Evolutionary conservation across 2,113 vertebrate genomes (phyloP).

Genomic region (Mionectes macconnelli): DNA sequence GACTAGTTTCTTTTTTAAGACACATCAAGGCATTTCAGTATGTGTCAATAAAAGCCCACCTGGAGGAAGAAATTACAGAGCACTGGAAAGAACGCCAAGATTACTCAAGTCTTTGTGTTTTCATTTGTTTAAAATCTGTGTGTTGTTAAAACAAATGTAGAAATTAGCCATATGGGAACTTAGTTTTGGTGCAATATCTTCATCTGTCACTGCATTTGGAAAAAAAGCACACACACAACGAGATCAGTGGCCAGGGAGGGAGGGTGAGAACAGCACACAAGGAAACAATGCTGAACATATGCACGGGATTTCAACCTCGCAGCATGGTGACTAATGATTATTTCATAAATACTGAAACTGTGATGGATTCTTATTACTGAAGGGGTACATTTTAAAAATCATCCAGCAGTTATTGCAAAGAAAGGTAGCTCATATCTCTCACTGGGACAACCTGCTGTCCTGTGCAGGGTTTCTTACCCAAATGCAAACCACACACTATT

Average conservation of each 20-base stretch:
- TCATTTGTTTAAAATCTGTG: slow-evolving; percentile 75
- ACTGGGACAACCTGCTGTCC: slow-evolving; percentile 25
- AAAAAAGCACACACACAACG: background rate
- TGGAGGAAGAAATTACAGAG: slow-evolving; percentile 61
- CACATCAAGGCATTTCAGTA: slow-evolving; percentile 50
- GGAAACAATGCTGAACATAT: slow-evolving; percentile 70
- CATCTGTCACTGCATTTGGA: slow-evolving; percentile 76
- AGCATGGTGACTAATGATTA: slow-evolving; percentile 73
- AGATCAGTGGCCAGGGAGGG: slow-evolving; percentile 58
- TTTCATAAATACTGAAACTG: slow-evolving; percentile 67
- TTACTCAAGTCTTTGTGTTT: slow-evolving; percentile 68
- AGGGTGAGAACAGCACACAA: slow-evolving; percentile 59
- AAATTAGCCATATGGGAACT: slow-evolving; percentile 80
- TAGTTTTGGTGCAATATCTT: slow-evolving; percentile 75
- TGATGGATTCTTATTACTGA: slow-evolving; percentile 52
- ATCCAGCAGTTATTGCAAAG: background rate
- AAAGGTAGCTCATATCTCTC: background rate
- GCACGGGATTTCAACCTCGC: slow-evolving; percentile 72
- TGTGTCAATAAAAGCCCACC: slow-evolving; percentile 61
- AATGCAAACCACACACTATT: slow-evolving; percentile 63
- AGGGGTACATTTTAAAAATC: slow-evolving; percentile 10
- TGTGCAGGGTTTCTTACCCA: slow-evolving; percentile 19
- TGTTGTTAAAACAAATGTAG: slow-evolving; percentile 80
- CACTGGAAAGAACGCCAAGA: slow-evolving; percentile 44
- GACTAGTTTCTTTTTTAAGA: slow-evolving; percentile 27